phyloP scores from a whole-genome alignment of 2,888 invertebrate species.

The Microplitis manilae region DNA sequence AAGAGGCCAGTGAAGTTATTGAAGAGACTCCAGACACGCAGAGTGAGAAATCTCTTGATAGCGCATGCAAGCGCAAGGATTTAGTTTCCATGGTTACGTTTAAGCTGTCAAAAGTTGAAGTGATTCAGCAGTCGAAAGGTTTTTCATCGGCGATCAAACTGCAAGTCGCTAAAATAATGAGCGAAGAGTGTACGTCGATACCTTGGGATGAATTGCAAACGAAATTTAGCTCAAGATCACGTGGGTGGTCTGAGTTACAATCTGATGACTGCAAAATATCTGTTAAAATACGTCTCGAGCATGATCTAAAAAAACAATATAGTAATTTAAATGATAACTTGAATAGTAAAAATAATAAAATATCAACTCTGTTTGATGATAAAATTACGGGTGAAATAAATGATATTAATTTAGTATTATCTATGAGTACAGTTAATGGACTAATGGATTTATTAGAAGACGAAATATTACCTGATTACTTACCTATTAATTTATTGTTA shows the following conservation, averaged over 20 bases:
- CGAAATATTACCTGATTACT: constrained; percentile 84
- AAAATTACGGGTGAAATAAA: constrained; percentile 78
- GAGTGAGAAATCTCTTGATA: constrained; percentile 87
- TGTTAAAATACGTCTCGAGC: constrained; percentile 77
- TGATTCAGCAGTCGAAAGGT: constrained; percentile 81
- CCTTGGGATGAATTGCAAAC: constrained; percentile 96
- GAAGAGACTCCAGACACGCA: constrained; percentile 85
- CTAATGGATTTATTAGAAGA: constrained; percentile 90
- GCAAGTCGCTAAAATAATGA: constrained; percentile 80
- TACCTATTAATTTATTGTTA: constrained; percentile 84
- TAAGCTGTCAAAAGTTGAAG: constrained; percentile 83
- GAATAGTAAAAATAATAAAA: constrained; percentile 70
- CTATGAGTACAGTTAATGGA: constrained; percentile 87
- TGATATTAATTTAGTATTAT: constrained; percentile 80
- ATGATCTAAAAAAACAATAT: constrained; percentile 71
- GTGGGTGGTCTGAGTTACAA: constrained; percentile 84
- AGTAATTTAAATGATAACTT: constrained; percentile 56
- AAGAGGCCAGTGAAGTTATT: constrained; percentile 88
- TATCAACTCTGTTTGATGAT: constrained; percentile 72
- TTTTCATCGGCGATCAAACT: constrained; percentile 79
- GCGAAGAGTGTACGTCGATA: constrained; percentile 89
- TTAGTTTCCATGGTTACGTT: constrained; percentile 79
- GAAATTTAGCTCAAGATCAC: constrained; percentile 86
- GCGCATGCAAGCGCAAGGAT: constrained; percentile 85
- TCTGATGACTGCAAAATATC: constrained; percentile 74